Evolutionary conservation across 2,888 invertebrate species (phyloP), one percentile per base, ranked within the genome.

Genomic region (Rhopalosiphum nymphaeae): DNA sequence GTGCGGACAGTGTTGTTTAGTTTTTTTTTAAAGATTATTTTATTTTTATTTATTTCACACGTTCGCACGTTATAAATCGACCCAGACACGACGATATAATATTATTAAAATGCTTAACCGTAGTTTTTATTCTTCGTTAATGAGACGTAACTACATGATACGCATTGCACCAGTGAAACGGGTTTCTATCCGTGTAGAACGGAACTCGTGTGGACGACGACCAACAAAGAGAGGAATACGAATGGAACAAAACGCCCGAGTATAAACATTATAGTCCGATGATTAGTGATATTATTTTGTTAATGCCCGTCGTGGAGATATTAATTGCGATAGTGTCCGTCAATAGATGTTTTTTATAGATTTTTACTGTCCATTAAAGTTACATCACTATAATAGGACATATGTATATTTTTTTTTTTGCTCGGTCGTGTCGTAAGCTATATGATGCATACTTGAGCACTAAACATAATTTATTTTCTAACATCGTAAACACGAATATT

Each of bases 381-480:
- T 78, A 78, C 78, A 78, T 78, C 78, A 78, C 78, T 78, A 21
- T 21, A 36, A 78, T 21, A 21, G 78, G 36, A 78, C 78, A 78
- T 36, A 53, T 53, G 78, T 78, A 36, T 21, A 36, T 78, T 46
- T 53, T 53, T 49, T 67, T 67, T 67, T 67, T 21, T 36, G 2
- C 36, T 78, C 36, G 36, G 7, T 36, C 78, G 36, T 78, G 78
- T 78, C 78, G 36, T 36, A 78, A 78, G 36, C 36, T 36, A 36
- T 36, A 36, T 36, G 78, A 36, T 36, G 78, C 21, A 7, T 9
- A 36, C 21, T 36, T 0, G 21, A 78, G 78, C 78, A 36, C 36
- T 78, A 78, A 78, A 78, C 67, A 67, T 67, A 67, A 67, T 67
- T 67, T n/a, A 67, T 67, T 67, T 67, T n/a, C n/a, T n/a, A n/a